Percentiles rank a stretch among this genome's conserved stretches.
phyloP scores from a whole-genome alignment of 2,888 invertebrate species.

The Abscondita cerata region DNA sequence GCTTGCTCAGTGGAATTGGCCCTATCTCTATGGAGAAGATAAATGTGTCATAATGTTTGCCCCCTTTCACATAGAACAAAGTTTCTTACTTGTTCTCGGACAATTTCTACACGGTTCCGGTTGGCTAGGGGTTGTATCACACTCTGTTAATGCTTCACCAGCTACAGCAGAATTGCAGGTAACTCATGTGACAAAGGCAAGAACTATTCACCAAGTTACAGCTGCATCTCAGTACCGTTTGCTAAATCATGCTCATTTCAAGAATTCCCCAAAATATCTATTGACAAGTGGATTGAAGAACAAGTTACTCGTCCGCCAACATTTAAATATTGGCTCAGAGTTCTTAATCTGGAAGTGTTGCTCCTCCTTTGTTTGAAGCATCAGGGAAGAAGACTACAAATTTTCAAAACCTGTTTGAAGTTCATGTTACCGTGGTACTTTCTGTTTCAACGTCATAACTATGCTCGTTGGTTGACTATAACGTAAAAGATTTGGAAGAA shows the following conservation, averaged over 20 bases:
- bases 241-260: constrained; percentile 3
- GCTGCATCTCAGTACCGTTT: constrained; percentile 4
- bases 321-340: constrained; percentile 13
- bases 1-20: not conserved
- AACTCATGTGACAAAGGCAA: constrained; percentile 8
- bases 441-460: not conserved
- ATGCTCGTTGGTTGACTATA: not conserved
- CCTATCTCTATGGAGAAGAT: not conserved
- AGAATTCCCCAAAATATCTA: not conserved
- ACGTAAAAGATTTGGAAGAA: not conserved
- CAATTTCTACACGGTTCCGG: constrained; percentile 3
- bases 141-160: not conserved
- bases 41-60: not conserved
- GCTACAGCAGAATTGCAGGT: not conserved
- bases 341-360: constrained; percentile 13
- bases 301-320: constrained; percentile 13
- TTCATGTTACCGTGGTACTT: not conserved
- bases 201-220: constrained; percentile 7
- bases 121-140: not conserved
- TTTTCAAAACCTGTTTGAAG: constrained; percentile 1
- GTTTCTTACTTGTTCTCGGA: constrained; percentile 1
- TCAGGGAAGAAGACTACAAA: constrained; percentile 11
- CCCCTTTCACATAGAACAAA: not conserved
- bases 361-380: constrained; percentile 6
- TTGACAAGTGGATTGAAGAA: constrained; percentile 12